Evolutionary conservation across 2,888 invertebrate genomes (phyloP).

Genomic region (Hydropsyche betteni): DNA sequence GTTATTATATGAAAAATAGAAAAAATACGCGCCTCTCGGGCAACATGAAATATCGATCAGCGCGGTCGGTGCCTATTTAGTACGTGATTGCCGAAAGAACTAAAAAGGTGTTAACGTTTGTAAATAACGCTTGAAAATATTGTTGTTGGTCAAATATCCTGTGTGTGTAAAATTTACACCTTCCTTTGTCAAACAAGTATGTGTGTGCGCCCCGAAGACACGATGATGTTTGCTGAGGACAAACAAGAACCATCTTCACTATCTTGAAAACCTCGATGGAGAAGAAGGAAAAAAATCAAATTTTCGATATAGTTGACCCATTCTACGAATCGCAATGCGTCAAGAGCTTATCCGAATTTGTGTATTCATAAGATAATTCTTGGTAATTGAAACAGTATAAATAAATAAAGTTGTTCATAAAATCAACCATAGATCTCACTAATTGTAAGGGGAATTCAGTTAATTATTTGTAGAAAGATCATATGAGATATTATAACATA

Average conservation of each 20-base stretch:
- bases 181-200: conserved; percentile 39
- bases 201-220: conserved; percentile 23
- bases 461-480: no score
- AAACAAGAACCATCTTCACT: conserved; percentile 33
- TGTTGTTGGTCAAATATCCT: conserved; percentile 41
- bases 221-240: conserved; percentile 11
- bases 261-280: conserved; percentile 19
- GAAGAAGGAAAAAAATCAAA: conserved; percentile 5
- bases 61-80: neutral
- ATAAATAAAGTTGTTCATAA: no score
- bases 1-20: conserved; percentile 1
- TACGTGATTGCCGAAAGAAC: conserved; percentile 33
- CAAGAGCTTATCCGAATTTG: no score
- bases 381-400: no score
- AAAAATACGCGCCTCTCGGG: neutral
- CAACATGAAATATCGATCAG: conserved; percentile 22
- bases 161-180: conserved; percentile 41
- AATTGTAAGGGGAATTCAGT: neutral
- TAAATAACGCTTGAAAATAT: conserved; percentile 37
- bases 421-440: neutral
- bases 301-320: no score
- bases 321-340: no score
- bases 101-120: conserved; percentile 36
- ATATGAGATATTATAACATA: no score
- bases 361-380: no score